Conservation (phyloP, 1,140 invertebrate genomes). For the Bombus balteatus region DNA sequence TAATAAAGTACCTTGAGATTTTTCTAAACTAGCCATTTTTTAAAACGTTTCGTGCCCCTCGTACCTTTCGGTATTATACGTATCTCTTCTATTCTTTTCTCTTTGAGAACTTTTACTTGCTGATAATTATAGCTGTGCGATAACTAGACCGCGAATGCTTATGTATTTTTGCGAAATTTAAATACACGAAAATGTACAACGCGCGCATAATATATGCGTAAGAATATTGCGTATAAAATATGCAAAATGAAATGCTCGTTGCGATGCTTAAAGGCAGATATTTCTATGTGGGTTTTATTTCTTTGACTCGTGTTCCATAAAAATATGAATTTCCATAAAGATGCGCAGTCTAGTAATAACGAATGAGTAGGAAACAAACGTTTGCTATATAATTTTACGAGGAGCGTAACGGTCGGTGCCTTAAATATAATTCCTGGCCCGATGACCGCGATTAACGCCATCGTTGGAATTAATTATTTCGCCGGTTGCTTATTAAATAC, state of each 20-base stretch:
- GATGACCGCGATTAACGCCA: conserved; percentile 51
- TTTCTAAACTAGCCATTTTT: neutral
- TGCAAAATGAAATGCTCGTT: too few species aligned
- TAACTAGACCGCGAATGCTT: too few species aligned
- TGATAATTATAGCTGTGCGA: too few species aligned
- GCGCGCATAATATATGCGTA: too few species aligned
- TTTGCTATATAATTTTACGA: conserved; percentile 1
- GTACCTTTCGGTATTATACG: neutral
- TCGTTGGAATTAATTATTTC: conserved; percentile 60
- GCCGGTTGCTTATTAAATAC: conserved; percentile 56
- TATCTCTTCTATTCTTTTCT: neutral
- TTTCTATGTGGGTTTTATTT: neutral
- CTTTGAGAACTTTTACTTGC: neutral
- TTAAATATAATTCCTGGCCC: conserved; percentile 34
- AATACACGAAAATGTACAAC: too few species aligned
- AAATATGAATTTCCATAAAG: neutral
- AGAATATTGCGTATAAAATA: too few species aligned
- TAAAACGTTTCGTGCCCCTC: neutral
- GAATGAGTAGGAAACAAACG: neutral
- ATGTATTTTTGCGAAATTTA: too few species aligned
- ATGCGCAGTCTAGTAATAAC: neutral
- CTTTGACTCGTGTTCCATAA: neutral
- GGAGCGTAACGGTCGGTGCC: conserved; percentile 16
- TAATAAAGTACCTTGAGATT: neutral
- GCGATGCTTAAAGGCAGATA: too few species aligned